Evolutionary conservation across 2,113 vertebrate genomes (phyloP).

Genomic region (Falcunculus frontatus): DNA sequence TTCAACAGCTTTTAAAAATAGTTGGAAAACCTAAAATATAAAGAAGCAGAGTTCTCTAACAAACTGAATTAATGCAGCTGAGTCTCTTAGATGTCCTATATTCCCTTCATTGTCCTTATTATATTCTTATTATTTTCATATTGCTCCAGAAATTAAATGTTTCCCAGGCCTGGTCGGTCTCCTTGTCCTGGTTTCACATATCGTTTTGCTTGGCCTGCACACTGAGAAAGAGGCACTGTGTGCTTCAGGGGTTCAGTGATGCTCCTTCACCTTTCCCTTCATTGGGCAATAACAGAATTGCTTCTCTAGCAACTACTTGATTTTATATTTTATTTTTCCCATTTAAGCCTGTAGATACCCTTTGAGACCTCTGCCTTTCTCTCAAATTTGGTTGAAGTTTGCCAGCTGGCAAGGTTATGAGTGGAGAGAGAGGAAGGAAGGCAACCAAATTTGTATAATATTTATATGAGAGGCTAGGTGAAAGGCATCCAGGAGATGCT

Average conservation of each 20-base stretch:
- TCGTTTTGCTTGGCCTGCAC: background rate
- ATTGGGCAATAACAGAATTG: background rate
- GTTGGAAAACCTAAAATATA: background rate
- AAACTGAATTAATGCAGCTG: background rate
- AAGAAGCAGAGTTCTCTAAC: background rate
- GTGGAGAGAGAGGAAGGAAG: background rate
- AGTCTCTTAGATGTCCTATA: background rate
- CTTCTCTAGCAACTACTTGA: background rate
- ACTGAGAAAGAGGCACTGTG: background rate
- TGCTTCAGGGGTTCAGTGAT: background rate
- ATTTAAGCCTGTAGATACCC: background rate
- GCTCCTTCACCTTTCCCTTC: background rate
- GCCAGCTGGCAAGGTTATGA: background rate
- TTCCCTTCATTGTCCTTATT: background rate
- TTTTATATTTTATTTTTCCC: background rate
- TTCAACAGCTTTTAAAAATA: background rate
- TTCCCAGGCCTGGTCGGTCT: background rate
- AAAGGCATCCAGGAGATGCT: background rate
- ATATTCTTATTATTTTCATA: background rate
- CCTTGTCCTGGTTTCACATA: background rate
- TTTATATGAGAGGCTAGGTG: background rate
- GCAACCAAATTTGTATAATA: background rate
- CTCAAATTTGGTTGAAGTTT: background rate
- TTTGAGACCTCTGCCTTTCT: background rate
- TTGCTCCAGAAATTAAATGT: background rate